Evolutionary conservation across 2,888 invertebrate genomes (phyloP).

Genomic region (Allacma fusca): DNA sequence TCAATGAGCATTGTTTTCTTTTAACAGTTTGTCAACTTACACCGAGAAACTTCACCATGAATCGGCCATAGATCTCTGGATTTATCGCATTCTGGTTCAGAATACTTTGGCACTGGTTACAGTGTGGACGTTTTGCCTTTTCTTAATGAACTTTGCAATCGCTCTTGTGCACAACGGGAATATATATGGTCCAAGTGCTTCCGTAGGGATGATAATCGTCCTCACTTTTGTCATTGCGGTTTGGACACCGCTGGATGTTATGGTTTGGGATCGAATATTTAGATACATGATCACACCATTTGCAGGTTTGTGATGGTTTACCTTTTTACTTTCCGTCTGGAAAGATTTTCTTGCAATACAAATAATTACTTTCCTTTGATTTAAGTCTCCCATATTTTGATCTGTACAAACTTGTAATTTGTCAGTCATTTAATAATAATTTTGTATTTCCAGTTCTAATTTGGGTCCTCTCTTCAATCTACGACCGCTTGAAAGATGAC

Average conservation of each 20-base stretch:
- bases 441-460: constrained; percentile 29
- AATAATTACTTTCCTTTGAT: too few species aligned
- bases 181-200: constrained; percentile 27
- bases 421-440: too few species aligned
- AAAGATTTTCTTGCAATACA: too few species aligned
- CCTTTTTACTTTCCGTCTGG: too few species aligned
- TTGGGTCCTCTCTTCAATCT: constrained; percentile 31
- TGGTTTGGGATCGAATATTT: constrained; percentile 38
- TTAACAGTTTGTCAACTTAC: constrained; percentile 33
- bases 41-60: constrained; percentile 40
- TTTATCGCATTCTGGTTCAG: constrained; percentile 44
- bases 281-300: constrained; percentile 38
- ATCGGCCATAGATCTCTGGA: constrained; percentile 35
- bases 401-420: too few species aligned
- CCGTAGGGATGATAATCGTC: constrained; percentile 30
- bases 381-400: constrained; percentile 10
- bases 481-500: constrained; percentile 17
- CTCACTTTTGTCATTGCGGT: constrained; percentile 41
- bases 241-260: constrained; percentile 40
- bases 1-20: neutral
- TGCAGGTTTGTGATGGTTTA: constrained; percentile 24
- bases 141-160: constrained; percentile 34
- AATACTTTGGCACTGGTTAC: constrained; percentile 36
- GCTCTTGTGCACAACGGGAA: constrained; percentile 2
- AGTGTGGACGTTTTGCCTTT: constrained; percentile 26